Base-by-base conservation (phyloP, 2,888 invertebrate genomes). In the Ctenicera cuprea region DNA sequence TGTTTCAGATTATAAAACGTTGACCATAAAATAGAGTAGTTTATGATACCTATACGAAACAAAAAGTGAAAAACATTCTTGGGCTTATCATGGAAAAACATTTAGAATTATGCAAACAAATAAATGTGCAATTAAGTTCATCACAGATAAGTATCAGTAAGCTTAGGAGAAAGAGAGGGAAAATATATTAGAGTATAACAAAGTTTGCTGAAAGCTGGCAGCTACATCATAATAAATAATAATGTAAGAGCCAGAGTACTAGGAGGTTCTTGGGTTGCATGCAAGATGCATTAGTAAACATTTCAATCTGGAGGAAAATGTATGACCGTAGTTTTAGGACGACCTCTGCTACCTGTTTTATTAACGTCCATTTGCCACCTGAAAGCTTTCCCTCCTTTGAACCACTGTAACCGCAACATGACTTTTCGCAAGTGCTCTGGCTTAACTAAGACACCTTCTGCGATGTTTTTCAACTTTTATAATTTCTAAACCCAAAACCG, bases 311-410 rank as follows among this genome's bases (percentile, higher is more conserved):
- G 33, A 1, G 30, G 12, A 37, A 33, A 57, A 30, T 57, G 57
- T 57, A 57, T 33, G 57, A 57, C 57, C 30, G 57, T 16, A 30
- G 57, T 57, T 57, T 57, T 18, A 57, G 33, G 14, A 33, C 33
- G 33, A 16, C n/a, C 30, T 30, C 16, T 37, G 33, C 37, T 57
- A 30, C 14, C 33, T 52, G 52, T 30, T 52, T 57, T 57, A 57
- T 33, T 57, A 33, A 57, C 57, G 33, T 57, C 11, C 57, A 57
- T 33, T 57, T 57, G n/a, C 57, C 57, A 57, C 33, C n/a, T 57
- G 52, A 52, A 52, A 52, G 52, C 26, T 52, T 18, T 20, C 7
- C 52, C 20, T n/a, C 22, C 52, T 22, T 52, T 52, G 52, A 20
- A 20, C 50, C 16, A 50, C 50, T 14, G 2, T 11, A 50, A 22